phyloP scores from a whole-genome alignment of 1,140 invertebrate genomes.

The Metopolophium dirhodum region DNA sequence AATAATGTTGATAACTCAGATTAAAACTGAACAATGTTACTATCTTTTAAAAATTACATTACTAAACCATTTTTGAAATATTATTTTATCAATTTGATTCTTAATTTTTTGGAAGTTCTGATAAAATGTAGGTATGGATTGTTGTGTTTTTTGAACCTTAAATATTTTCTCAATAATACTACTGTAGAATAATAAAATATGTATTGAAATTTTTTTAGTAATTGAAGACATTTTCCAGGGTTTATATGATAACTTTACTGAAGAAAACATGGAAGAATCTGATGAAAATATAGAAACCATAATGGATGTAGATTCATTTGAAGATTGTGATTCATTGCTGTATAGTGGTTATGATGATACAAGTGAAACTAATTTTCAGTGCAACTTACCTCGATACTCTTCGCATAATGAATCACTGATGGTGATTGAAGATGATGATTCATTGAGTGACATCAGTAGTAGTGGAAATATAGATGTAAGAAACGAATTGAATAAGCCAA shows the following conservation, averaged over 20 bases:
- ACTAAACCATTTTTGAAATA: not conserved
- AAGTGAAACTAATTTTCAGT: constrained; percentile 11
- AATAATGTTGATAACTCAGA: not conserved
- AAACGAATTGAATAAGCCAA: not conserved
- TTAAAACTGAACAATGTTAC: not conserved
- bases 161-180: not conserved
- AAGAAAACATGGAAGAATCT: constrained; percentile 44
- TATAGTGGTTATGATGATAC: constrained; percentile 7
- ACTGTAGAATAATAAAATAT: not conserved
- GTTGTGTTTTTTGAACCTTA: not conserved
- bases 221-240: not conserved
- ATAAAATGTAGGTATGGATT: not conserved
- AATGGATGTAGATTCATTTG: constrained; percentile 22
- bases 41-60: not conserved
- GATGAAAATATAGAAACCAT: constrained; percentile 47
- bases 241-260: not conserved
- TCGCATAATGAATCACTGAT: not conserved
- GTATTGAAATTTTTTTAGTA: not conserved
- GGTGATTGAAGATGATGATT: not conserved
- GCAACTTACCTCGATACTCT: not conserved
- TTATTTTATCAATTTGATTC: not conserved
- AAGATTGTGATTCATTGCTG: not conserved
- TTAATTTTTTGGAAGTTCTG: not conserved
- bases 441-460: not conserved
- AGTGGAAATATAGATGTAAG: not conserved